These are phyloP conservation scores for Protonemura montana DNA, from an alignment of 2,888 invertebrate species.

Conservation along the genomic window DNA sequence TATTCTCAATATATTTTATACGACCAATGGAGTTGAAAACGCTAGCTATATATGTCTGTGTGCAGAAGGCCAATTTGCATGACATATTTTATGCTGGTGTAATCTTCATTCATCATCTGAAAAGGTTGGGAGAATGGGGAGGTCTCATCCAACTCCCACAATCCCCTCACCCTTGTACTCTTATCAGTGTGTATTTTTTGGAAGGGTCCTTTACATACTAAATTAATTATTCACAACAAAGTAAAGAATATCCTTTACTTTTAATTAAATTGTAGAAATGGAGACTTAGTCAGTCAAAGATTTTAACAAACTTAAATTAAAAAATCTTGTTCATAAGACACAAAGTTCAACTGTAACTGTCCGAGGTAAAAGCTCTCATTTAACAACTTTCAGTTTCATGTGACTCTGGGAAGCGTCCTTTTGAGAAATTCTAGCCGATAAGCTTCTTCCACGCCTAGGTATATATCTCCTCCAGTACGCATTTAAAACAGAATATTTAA, in stretches of 20 bases:
- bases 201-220: background rate
- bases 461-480: background rate
- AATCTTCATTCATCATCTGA: background rate
- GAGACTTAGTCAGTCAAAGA: background rate
- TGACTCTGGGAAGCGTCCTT: background rate
- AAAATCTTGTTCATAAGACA: background rate
- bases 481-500: background rate
- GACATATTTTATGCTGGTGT: background rate
- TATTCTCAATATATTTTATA: background rate
- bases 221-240: background rate
- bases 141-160: no score
- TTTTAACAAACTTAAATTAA: background rate
- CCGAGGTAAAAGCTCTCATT: background rate
- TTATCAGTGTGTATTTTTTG: background rate
- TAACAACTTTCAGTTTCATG: background rate
- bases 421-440: background rate
- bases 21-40: background rate
- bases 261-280: conserved; percentile 5
- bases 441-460: background rate
- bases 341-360: no score
- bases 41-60: background rate
- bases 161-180: background rate
- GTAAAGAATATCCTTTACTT: background rate
- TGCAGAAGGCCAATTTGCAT: background rate
- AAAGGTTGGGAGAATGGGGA: background rate